Evolutionary conservation across 1,140 invertebrate genomes (phyloP).

Genomic region (Pentalonia nigronervosa): DNA sequence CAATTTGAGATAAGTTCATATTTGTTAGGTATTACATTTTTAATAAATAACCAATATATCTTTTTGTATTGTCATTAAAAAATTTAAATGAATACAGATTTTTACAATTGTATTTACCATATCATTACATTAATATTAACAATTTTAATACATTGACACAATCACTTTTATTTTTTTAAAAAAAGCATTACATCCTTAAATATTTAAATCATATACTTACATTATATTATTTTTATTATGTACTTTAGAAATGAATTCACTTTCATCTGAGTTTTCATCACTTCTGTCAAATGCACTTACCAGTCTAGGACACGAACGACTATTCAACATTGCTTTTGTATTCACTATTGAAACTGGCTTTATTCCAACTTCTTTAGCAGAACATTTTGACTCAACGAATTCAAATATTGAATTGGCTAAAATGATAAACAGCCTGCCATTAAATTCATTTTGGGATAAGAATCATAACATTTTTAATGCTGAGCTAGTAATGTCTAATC

Average conservation of each 20-base stretch:
- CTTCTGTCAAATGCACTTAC: slow-evolving; percentile 38
- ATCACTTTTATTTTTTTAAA: too few species aligned
- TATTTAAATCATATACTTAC: neutral
- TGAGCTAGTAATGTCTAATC: slow-evolving; percentile 27
- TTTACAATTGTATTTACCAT: too few species aligned
- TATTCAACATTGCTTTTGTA: slow-evolving; percentile 43
- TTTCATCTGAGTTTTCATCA: neutral
- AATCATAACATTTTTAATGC: slow-evolving; percentile 29
- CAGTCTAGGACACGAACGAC: neutral
- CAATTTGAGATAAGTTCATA: too few species aligned
- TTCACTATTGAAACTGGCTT: slow-evolving; percentile 56
- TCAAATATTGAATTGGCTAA: slow-evolving; percentile 39
- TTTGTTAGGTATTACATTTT: too few species aligned
- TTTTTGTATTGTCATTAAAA: too few species aligned
- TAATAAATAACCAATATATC: too few species aligned
- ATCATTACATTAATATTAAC: too few species aligned
- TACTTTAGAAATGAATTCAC: neutral
- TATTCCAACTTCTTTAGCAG: slow-evolving; percentile 44
- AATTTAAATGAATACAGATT: too few species aligned
- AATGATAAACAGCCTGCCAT: neutral
- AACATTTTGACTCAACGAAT: slow-evolving; percentile 23
- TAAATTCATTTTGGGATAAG: slow-evolving; percentile 44
- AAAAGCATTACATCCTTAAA: too few species aligned
- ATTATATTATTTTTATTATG: slow-evolving; percentile 13
- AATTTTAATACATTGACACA: too few species aligned